Base-by-base conservation (phyloP, 2,797 vertebrate genomes). In the Molossus alvarezi region DNA sequence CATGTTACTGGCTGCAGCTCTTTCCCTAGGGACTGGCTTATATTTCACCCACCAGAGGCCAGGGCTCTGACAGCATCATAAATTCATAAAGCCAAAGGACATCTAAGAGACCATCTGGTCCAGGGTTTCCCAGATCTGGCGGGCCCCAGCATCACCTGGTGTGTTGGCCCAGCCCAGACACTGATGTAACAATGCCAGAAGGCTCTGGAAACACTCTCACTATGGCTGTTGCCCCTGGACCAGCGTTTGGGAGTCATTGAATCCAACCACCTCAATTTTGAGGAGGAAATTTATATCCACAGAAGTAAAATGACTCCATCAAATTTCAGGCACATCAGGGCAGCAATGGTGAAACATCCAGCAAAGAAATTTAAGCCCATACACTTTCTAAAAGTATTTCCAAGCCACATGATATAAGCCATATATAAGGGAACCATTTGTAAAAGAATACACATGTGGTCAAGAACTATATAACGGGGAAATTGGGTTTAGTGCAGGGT, bases 231-330 rank as follows among this genome's bases (percentile, higher is more conserved):
- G 60, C 33, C 33, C 20, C 18, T 8, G 11, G 10, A 76, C 58
- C 12, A 72, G 62, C n/a, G 37, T 57, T 82, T 85, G 67, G 17
- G 11, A 86, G 82, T 60, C 41, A 73, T 0, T 8, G n/a, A 91
- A 14, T 93, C 25, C 33, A 65, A 84, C 3, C 55, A 93, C 12
- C 15, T 92, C 27, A 29, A 77, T 93, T 45, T 91, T 87, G 65
- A 88, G 60, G 33, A 91, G 25, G 13, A 95, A 95, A 91, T 76
- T 95, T 72, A 95, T 75, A 90, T 11, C 15, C 51, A 87, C 2
- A 41, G 55, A 90, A 87, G 0, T 90, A 62, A 94, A 96, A 55
- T 76, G 21, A 95, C 6, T 85, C 27, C 29, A 89, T 29, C 60
- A 94, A 67, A 88, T 94, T 57, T 51, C 14, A 85, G 65, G 18